Base-by-base conservation (phyloP, 2,888 invertebrate genomes). In the Penaeus monodon region DNA sequence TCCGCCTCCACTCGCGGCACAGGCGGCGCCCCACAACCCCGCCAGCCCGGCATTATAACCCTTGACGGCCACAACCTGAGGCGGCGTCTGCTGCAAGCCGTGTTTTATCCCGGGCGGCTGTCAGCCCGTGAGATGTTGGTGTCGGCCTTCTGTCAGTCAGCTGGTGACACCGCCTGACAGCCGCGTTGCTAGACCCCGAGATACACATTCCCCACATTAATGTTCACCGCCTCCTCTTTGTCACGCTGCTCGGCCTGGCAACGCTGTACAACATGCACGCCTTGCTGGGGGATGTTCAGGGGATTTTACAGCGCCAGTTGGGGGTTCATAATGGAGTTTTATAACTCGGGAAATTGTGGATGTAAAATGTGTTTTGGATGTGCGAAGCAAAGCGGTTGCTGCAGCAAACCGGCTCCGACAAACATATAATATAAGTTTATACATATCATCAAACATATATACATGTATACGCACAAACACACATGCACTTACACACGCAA, bases 111-210 rank as follows among this genome's bases (percentile, higher is more conserved):
- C 81, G 82, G 86, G 70, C 85, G 81, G 82, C 82, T 86, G 86
- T 86, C 86, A 86, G 78, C 63, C 70, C 57, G 77, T 82, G 86
- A 86, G 86, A 86, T 86, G 86, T 86, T 73, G 81, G 86, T 86
- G 86, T 86, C 86, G 82, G 86, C 86, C 86, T 79, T 86, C 86
- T 86, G 86, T 86, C 86, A 81, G 86, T 86, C 86, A 86, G 63
- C 27, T 70, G 86, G 82, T 78, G 86, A 82, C 86, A 82, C 78
- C 82, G 81, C 68, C 78, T 86, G 86, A 86, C 86, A 85, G 79
- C 78, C 70, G 85, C 33, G 86, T 86, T 78, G 81, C 86, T 82
- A 86, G 81, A 77, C 38, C 78, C 84, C 33, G 57, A 79, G 49
- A 44, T 57, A 44, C 38, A 57, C 49, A 79, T 29, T 57, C 63